Base-by-base conservation (phyloP, 2,888 invertebrate genomes). In the Eustalomyia histrio region DNA sequence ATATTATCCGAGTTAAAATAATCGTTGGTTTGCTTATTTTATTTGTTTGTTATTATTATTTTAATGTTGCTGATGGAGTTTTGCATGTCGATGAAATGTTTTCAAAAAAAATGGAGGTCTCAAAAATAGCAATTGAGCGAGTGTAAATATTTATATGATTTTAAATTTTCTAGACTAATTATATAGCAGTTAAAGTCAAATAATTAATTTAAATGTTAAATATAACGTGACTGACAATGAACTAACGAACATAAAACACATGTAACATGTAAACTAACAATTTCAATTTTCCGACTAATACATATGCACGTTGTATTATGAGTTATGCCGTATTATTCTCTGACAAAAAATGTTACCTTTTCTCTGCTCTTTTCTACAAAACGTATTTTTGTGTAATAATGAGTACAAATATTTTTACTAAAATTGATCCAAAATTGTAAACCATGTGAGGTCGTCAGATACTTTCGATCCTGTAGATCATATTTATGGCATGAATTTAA, bases 121-220 rank as follows among this genome's bases (percentile, higher is more conserved):
- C 6, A 17, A 17, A 17, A 29, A 64, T 16, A 50, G 29, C 9
- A 33, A 17, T 17, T 7, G 2, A 43, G 24, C 17, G 29, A 21
- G 39, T 55, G 17, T 4, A 65, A 52, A 52, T 47, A 35, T 3
- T 17, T 52, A 24, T 74, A 7, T 67, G 43, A 67, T 53, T 61
- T 67, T 50, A 58, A 67, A 64, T 39, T 67, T 52, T 61, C 43
- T 53, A 39, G 55, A 57, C 39, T 67, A 67, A 67, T 67, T 67
- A 55, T 64, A 64, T 29, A 50, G 33, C 58, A n/a, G 29, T 52
- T 75, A 61, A 33, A 73, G 74, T 60, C 24, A 75, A 75, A 75
- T 63, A 76, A 63, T 76, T 75, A 68, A 76, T 69, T 68, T 63
- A 68, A 63, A 68, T 68, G 75, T 76, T 35, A 63, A 63, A 57